Conservation (phyloP, 2,797 vertebrate genomes). For the Halcyon badia region DNA sequence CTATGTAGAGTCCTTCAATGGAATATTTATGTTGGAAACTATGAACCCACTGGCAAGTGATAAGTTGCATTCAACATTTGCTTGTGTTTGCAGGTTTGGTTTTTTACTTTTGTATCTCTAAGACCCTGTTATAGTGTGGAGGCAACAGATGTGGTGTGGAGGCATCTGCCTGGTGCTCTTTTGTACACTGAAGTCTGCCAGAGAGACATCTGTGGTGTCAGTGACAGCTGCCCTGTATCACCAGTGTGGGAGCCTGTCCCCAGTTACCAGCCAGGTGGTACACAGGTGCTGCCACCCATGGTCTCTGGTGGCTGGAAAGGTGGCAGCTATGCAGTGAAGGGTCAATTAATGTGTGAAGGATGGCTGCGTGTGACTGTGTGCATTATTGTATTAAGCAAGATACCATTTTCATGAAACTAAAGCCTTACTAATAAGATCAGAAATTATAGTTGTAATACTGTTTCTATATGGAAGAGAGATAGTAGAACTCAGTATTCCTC, state of each 20-base stretch:
- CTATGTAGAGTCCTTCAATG: background rate
- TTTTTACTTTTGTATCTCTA: background rate
- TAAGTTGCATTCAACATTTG: background rate
- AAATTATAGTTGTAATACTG: background rate
- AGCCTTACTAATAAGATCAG: background rate
- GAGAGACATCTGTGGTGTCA: accelerated
- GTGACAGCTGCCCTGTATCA: accelerated
- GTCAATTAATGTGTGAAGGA: background rate
- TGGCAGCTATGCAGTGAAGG: background rate
- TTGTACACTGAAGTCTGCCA: background rate
- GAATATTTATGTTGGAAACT: background rate
- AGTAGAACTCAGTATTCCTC: background rate
- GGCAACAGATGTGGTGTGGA: background rate
- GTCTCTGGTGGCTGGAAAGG: background rate
- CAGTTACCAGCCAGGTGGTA: accelerated
- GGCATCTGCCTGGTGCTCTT: background rate
- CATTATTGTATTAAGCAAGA: background rate
- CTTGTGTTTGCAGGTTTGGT: background rate
- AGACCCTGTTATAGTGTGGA: accelerated
- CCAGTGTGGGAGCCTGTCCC: accelerated
- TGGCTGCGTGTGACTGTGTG: accelerated
- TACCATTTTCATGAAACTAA: background rate
- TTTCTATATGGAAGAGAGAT: background rate
- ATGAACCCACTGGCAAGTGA: background rate
- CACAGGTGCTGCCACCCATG: accelerated